A percentile compares a stretch with the other conserved stretches of the same genome.
Conservation (phyloP, 2,888 invertebrate genomes). For the Chrysodeixis includens region DNA sequence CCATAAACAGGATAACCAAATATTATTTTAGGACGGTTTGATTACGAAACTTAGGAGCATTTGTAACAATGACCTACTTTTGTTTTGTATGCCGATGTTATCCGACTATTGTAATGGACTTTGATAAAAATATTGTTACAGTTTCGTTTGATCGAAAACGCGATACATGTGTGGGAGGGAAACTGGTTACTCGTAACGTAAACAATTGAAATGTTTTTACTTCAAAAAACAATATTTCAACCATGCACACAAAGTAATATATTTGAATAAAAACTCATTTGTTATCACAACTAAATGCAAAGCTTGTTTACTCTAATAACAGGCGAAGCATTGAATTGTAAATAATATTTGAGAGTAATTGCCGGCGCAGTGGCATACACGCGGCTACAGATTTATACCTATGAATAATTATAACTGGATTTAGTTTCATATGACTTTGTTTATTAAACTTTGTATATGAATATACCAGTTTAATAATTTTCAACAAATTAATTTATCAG, state of each 20-base stretch:
- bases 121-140: slow-evolving; percentile 46
- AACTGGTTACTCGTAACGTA: slow-evolving; percentile 25
- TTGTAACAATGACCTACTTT: slow-evolving; percentile 66
- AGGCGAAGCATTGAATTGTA: background rate
- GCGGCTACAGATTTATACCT: background rate
- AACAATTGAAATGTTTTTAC: slow-evolving; percentile 10
- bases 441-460: background rate
- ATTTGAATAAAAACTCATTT: background rate
- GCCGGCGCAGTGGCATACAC: background rate
- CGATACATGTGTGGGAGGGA: slow-evolving; percentile 20
- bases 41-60: slow-evolving; percentile 38
- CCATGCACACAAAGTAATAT: background rate
- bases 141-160: slow-evolving; percentile 13
- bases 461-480: background rate
- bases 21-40: slow-evolving; percentile 33
- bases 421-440: background rate
- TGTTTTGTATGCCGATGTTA: slow-evolving; percentile 60
- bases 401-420: background rate
- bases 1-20: slow-evolving; percentile 37
- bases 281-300: background rate
- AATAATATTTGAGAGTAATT: slow-evolving; percentile 1
- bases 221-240: background rate
- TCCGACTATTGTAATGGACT: slow-evolving; percentile 65
- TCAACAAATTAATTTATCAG: background rate
- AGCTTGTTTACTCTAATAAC: background rate